These are phyloP conservation scores for Gallinago solitaria DNA, from an alignment of 2,797 vertebrate species.

Conservation along the genomic window DNA sequence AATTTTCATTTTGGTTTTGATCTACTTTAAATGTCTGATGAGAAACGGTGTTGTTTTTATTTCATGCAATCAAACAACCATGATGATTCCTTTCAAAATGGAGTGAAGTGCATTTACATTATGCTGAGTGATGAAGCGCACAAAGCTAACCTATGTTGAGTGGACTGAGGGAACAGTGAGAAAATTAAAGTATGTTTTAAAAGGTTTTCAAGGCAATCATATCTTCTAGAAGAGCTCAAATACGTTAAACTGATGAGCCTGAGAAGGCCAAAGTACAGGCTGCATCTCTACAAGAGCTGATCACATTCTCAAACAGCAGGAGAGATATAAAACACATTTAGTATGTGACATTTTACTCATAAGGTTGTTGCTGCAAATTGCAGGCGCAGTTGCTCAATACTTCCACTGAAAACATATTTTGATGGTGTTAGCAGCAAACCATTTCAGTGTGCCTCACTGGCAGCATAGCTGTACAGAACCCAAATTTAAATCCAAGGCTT, in stretches of 20 bases:
- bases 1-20: slow-evolving; percentile 51
- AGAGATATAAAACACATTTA: background rate
- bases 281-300: background rate
- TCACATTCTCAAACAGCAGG: background rate
- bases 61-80: background rate
- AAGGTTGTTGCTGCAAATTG: background rate
- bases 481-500: background rate
- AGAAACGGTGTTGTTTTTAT: background rate
- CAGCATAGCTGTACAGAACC: background rate
- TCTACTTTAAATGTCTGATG: slow-evolving; percentile 32
- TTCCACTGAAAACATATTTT: slow-evolving; percentile 25
- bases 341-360: background rate
- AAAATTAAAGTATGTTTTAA: slow-evolving; percentile 8
- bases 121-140: background rate
- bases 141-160: background rate
- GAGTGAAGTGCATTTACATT: background rate
- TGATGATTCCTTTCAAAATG: background rate
- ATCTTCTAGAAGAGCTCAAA: background rate
- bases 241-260: background rate
- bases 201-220: slow-evolving; percentile 11
- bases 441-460: background rate
- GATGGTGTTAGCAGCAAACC: background rate
- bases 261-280: background rate
- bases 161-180: background rate
- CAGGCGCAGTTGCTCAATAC: background rate